phyloP scores from a whole-genome alignment of 2,888 invertebrate genomes.

The Plebejus melissa region DNA sequence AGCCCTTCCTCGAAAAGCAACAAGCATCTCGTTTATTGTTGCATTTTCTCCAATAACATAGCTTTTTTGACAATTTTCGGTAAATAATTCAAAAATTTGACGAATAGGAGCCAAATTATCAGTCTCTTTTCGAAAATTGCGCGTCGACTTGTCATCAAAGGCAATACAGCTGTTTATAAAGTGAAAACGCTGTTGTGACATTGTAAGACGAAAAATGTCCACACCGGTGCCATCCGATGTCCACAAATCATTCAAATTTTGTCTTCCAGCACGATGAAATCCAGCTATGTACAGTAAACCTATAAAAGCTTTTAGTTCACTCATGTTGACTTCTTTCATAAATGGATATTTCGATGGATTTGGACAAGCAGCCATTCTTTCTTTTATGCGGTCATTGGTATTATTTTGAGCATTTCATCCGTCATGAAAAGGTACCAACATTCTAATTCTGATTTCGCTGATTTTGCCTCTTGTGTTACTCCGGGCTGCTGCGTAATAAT shows the following conservation, averaged over 20 bases:
- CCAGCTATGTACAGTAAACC: slow-evolving; percentile 38
- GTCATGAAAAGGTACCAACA: slow-evolving; percentile 20
- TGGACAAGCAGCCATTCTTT: slow-evolving; percentile 4
- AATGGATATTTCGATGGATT: background rate
- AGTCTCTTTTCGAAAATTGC: slow-evolving; percentile 34
- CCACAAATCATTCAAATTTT: slow-evolving; percentile 38
- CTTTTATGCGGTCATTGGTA: slow-evolving; percentile 15
- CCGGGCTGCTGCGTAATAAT: slow-evolving; percentile 8
- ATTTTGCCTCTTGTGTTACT: background rate
- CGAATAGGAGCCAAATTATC: slow-evolving; percentile 36
- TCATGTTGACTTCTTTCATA: slow-evolving; percentile 32
- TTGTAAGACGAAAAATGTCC: slow-evolving; percentile 39
- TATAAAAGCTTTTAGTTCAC: slow-evolving; percentile 38
- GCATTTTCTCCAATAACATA: slow-evolving; percentile 32
- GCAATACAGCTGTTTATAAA: slow-evolving; percentile 37
- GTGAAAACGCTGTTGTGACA: slow-evolving; percentile 37
- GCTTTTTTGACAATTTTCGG: background rate
- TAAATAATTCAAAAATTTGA: slow-evolving; percentile 24
- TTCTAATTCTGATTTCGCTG: slow-evolving; percentile 13
- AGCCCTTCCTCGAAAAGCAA: slow-evolving; percentile 36
- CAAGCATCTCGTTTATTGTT: slow-evolving; percentile 36
- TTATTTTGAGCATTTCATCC: slow-evolving; percentile 5
- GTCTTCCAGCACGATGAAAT: slow-evolving; percentile 31
- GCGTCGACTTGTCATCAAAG: slow-evolving; percentile 38
- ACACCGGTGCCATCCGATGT: slow-evolving; percentile 39